Conservation (phyloP, 2,888 invertebrate genomes). For the Drosophila pegasa region DNA sequence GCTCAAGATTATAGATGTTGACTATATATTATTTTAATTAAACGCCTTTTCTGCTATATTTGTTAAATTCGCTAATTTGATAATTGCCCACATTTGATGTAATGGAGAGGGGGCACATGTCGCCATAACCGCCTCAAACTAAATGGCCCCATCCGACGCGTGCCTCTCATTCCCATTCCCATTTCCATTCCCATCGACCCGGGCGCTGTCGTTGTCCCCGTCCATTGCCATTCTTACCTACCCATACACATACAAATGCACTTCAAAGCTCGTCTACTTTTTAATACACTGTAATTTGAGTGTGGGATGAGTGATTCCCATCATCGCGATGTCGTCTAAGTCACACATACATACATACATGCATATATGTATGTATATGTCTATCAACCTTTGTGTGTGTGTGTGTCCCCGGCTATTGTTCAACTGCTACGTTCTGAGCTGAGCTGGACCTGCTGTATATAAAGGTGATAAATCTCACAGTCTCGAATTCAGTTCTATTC, state of each 20-base stretch:
- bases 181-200: conserved; percentile 37
- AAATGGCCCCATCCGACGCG: conserved; percentile 40
- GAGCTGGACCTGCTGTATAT: conserved; percentile 68
- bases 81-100: conserved; percentile 20
- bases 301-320: conserved; percentile 65
- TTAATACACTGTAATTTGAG: conserved; percentile 45
- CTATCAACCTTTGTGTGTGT: conserved; percentile 13
- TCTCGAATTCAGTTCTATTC: conserved; percentile 74
- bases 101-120: conserved; percentile 2
- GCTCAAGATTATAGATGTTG: not conserved
- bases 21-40: conserved; percentile 4
- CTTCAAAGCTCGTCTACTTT: conserved; percentile 46
- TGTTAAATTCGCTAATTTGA: conserved; percentile 13
- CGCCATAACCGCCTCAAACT: conserved; percentile 37
- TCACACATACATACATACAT: not conserved
- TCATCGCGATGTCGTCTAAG: conserved; percentile 19
- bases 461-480: conserved; percentile 70
- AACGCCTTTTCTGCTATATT: conserved; percentile 5
- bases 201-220: conserved; percentile 40
- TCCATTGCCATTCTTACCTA: conserved; percentile 38
- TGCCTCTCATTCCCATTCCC: conserved; percentile 38
- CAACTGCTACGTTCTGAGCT: conserved; percentile 30
- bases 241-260: conserved; percentile 51
- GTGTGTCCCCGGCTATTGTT: conserved; percentile 58
- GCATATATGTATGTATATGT: not conserved